Evolutionary conservation across 2,888 invertebrate species (phyloP), one percentile per base, ranked within the genome.

Genomic region (Polyommatus iphigenia): DNA sequence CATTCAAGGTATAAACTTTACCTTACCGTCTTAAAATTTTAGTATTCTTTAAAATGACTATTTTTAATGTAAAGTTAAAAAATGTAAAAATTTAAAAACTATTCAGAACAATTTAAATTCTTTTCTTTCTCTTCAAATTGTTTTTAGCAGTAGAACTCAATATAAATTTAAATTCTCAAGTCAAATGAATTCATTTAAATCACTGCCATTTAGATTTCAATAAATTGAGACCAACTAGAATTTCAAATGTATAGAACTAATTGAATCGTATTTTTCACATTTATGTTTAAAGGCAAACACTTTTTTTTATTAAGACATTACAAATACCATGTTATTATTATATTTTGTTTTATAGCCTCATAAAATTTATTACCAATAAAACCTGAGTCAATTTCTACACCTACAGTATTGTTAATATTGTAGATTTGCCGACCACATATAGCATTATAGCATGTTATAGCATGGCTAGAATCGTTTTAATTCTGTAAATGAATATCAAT

Each of bases 291-390:
- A 54, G 54, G 54, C 54, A 54, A 54, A 54, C 18, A 50, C 50
- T 50, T 50, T 50, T 50, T 15, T 50, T 10, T 41, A 41, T 41
- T 41, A 10, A 50, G 50, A 50, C 15, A 50, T 50, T 15, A 50
- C 50, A 15, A 50, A 50, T 50, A 50, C 50, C 50, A 36, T 36
- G 6, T 36, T 41, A 41, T 41, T 41, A 59, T 20, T n/a, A 59
- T 59, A n/a, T 67, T 15, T 29, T 13, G 29, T 67, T 67, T 29
- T 67, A 29, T 2, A 67, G 24, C 29, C 29, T 29, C 67, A 67
- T 67, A 67, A 67, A 29, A 15, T 67, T 67, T 67, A 67, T 7
- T 67, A 32, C 67, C 67, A 67, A 29, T 29, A 67, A 29, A 29
- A 29, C 15, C 29, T 15, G 2, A 67, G 18, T 67, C 67, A 32